Conservation (phyloP, 2,888 invertebrate species). For the Bellardia pandia region DNA sequence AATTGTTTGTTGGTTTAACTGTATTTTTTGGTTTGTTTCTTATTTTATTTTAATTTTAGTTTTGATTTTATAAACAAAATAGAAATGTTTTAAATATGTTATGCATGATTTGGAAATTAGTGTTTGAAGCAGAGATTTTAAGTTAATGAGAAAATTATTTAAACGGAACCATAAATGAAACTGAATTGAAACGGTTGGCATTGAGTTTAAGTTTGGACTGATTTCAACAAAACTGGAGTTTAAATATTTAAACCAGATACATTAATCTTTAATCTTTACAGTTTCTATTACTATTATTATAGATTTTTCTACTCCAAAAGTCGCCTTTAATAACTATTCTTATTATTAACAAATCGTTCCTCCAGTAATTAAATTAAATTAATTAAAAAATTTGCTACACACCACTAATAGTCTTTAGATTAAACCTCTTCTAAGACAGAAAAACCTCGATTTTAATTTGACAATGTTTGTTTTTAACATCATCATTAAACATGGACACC, state of each 20-base stretch:
- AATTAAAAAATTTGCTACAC: neutral
- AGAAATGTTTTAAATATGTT: constrained; percentile 40
- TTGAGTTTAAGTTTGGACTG: too few relatives aligned
- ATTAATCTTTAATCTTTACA: too few relatives aligned
- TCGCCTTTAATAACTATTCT: too few relatives aligned
- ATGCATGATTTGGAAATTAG: constrained; percentile 57
- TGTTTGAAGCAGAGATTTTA: neutral
- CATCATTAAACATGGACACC: constrained; percentile 35
- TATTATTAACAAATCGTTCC: too few relatives aligned
- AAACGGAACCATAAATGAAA: neutral
- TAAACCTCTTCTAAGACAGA: neutral
- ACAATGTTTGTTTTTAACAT: constrained; percentile 40
- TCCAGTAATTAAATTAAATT: too few relatives aligned
- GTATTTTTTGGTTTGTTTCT: constrained; percentile 7
- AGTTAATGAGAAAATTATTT: neutral
- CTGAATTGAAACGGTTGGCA: too few relatives aligned
- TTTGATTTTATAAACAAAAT: neutral
- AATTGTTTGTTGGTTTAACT: constrained; percentile 36
- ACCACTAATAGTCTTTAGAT: neutral
- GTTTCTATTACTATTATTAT: too few relatives aligned
- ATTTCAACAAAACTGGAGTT: too few relatives aligned
- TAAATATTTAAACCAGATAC: too few relatives aligned
- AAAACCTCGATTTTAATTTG: constrained; percentile 20
- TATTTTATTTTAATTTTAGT: neutral
- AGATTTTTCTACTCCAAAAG: too few relatives aligned